A percentile compares a stretch with the other conserved stretches of the same genome.
These are phyloP conservation scores for Pithys albifrons DNA, from an alignment of 2,113 vertebrate genomes.

Conservation along the genomic window DNA sequence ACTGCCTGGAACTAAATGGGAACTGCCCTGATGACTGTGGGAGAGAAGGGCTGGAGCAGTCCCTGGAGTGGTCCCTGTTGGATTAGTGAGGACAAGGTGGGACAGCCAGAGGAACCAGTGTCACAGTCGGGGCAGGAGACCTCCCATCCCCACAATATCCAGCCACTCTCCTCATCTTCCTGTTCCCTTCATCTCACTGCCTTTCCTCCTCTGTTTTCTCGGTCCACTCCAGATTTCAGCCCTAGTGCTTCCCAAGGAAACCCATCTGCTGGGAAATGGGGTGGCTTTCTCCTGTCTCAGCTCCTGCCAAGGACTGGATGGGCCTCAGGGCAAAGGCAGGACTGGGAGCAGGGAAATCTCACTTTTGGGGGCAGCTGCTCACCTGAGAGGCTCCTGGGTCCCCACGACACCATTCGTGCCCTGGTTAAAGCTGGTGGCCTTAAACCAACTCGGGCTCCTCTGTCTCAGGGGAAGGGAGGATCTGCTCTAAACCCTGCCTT, in stretches of 20 bases:
- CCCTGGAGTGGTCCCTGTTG: rapidly evolving
- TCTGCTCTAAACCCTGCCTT: not conserved
- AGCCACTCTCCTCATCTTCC: rapidly evolving
- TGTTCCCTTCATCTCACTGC: not conserved
- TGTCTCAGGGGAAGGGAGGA: not conserved
- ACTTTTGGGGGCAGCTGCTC: not conserved
- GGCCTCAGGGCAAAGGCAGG: not conserved
- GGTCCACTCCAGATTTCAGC: not conserved
- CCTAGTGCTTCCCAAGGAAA: not conserved
- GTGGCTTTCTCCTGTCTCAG: not conserved
- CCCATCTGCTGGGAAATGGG: rapidly evolving
- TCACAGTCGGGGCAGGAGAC: not conserved
- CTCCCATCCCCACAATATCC: not conserved
- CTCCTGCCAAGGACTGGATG: not conserved
- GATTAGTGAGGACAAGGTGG: rapidly evolving
- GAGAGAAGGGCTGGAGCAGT: not conserved
- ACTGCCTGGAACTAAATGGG: not conserved
- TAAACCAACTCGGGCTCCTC: not conserved
- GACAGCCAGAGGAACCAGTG: rapidly evolving
- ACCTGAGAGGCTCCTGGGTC: not conserved
- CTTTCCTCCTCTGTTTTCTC: not conserved
- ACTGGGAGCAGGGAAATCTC: not conserved
- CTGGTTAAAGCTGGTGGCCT: not conserved
- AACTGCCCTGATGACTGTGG: not conserved
- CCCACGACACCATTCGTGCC: not conserved